Evolutionary conservation across 2,113 vertebrate species (phyloP), one percentile per base, ranked within the genome.

Genomic region (Crotalus viridis): DNA sequence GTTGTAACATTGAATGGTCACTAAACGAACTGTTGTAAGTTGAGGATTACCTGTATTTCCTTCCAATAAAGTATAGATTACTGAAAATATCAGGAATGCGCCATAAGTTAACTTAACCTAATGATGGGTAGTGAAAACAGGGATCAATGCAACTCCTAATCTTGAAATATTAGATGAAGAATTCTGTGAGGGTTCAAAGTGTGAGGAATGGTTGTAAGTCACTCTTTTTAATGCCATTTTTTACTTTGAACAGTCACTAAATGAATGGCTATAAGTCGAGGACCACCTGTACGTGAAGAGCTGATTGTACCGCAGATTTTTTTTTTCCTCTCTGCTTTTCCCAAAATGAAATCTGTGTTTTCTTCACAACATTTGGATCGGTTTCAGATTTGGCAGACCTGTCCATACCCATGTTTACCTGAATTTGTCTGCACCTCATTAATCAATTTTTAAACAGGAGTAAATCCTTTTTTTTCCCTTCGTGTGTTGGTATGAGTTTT

Each of bases 311-410:
- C 95, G 94, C 87, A 96, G 88, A 94, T 97, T 97, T 15, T 96
- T 17, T 97, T 94, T 94, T 97, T 97, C 94, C 95, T 86, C 95
- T 97, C 96, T 97, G 95, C 95, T 96, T 97, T 93, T 96, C 96
- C 89, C 95, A 95, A 97, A 96, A 96, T 97, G 96, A 93, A 97
- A 97, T 96, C 95, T 96, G 92, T 95, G 95, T 97, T 98, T 97
- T 97, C 96, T 97, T 97, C 97, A 97, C 97, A 98, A 95, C 96
- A 96, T 97, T 97, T 94, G 95, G 96, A 96, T 95, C 96, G 93
- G 92, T 95, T 97, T 96, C 93, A 96, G 96, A 95, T 96, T 97
- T 97, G 97, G 96, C 96, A 97, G 96, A 92, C 96, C 95, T 96
- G 92, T 87, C 89, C 94, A 94, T 97, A 94, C 96, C 94, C 93